Evolutionary conservation across 2,113 vertebrate species (phyloP), one percentile per base, ranked within the genome.

Genomic region (Motacilla alba): DNA sequence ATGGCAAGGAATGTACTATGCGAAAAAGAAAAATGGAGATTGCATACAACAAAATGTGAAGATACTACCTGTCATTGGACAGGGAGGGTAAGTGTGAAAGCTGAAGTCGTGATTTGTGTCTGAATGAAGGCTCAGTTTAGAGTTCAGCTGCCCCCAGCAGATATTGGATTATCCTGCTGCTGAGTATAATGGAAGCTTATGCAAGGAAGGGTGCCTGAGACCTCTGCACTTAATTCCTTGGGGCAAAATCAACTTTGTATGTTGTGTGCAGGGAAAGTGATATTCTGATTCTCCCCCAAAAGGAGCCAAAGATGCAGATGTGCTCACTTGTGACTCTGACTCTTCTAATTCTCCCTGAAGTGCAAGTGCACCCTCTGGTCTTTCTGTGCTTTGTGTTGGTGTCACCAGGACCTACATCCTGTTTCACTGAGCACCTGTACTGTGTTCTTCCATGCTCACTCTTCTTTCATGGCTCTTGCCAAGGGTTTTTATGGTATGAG

Each of bases 21-120:
- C 98, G 97, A 99, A 98, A 98, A 99, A 99, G 98, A 99, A 99
- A 98, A 99, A 99, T 4, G 99, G 99, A 97, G 99, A 99, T 87
- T 99, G 98, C 78, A 90, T 99, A 93, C 99, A 99, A 90, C 99
- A 99, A 98, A 99, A 99, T 98, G 99, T 99, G 99, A 99, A 99
- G 98, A 99, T 99, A 97, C 98, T 99, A 93, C 99, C 99, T 99
- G 99, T 99, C 88, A 67, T 98, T 35, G 99, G 99, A 97, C 99
- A 99, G 98, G 99, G 99, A 97, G 99, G 99, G 99, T 99, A 95
- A 99, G 99, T 98, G 47, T 60, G 60, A 58, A 68, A 67, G 68
- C 60, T 60, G 13, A 73, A 10, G 26, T 62, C 3, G 21, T 67
- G 39, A 28, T 81, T 60, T 72, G 31, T 68, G 31, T 84, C 62